Conservation (phyloP, 2,797 vertebrate species). For the Enoplosus armatus region DNA sequence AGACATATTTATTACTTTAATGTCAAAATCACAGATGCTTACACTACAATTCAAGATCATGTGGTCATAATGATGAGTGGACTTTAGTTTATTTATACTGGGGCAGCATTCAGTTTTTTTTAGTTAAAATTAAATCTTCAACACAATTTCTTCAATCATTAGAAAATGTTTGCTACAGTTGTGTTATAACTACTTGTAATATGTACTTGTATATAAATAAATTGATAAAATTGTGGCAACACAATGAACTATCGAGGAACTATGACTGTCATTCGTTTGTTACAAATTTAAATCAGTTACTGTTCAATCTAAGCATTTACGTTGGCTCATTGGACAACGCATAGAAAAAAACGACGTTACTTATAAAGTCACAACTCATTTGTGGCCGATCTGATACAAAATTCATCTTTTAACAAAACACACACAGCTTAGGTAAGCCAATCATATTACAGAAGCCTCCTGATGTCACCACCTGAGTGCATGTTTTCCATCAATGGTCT, state of each 20-base stretch:
- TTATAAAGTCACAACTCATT: slow-evolving; percentile 28
- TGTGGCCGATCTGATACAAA: slow-evolving; percentile 46
- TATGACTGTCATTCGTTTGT: slow-evolving; percentile 3
- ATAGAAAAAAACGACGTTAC: slow-evolving; percentile 24
- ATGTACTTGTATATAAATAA: slow-evolving; percentile 58
- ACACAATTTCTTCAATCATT: not conserved
- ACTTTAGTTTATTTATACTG: not conserved
- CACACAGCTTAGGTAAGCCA: slow-evolving; percentile 26
- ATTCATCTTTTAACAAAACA: slow-evolving; percentile 43
- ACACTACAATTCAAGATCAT: slow-evolving; percentile 9
- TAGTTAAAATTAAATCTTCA: not conserved
- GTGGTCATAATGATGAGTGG: slow-evolving; percentile 2
- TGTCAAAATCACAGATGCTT: slow-evolving; percentile 36
- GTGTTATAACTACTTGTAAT: slow-evolving; percentile 13
- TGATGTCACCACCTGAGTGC: slow-evolving; percentile 23
- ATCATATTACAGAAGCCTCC: slow-evolving; percentile 24
- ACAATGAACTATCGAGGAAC: slow-evolving; percentile 1
- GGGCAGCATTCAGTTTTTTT: not conserved
- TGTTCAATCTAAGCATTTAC: slow-evolving; percentile 10
- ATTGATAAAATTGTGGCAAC: slow-evolving; percentile 18
- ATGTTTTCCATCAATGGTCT: not conserved
- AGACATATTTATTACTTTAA: slow-evolving; percentile 30
- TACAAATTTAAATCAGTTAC: slow-evolving; percentile 31
- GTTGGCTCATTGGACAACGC: slow-evolving; percentile 30
- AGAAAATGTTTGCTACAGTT: not conserved